Conservation (phyloP, 2,888 invertebrate species). For the Clepsis dumicolana region DNA sequence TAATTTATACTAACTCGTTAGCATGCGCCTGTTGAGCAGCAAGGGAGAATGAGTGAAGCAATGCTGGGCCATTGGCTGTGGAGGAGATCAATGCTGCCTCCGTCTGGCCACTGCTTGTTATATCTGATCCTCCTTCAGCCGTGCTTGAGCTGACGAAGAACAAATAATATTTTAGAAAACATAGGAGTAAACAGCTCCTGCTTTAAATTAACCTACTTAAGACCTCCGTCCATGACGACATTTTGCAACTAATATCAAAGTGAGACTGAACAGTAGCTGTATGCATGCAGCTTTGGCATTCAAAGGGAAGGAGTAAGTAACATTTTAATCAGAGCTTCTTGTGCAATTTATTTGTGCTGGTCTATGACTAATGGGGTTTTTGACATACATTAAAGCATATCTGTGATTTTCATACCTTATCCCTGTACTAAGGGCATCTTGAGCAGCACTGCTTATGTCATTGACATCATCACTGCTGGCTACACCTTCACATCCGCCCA, state of each 20-base stretch:
- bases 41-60: slow-evolving; percentile 73
- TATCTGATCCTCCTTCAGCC: slow-evolving; percentile 77
- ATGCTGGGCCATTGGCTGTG: slow-evolving; percentile 76
- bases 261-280: too few species aligned
- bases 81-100: slow-evolving; percentile 77
- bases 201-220: background rate
- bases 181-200: background rate
- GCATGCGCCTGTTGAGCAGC: slow-evolving; percentile 70
- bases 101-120: slow-evolving; percentile 77
- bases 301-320: too few species aligned
- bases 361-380: too few species aligned
- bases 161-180: background rate
- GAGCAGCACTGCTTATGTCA: slow-evolving; percentile 81
- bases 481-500: slow-evolving; percentile 81
- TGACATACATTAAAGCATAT: background rate
- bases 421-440: slow-evolving; percentile 75
- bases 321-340: too few species aligned
- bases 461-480: slow-evolving; percentile 84
- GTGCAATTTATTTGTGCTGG: too few species aligned
- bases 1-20: slow-evolving; percentile 70
- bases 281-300: too few species aligned
- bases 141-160: slow-evolving; percentile 73
- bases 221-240: too few species aligned
- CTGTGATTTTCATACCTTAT: slow-evolving; percentile 65
- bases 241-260: too few species aligned